phyloP scores from a whole-genome alignment of 2,888 invertebrate genomes.

The Drosophila mayaguana region DNA sequence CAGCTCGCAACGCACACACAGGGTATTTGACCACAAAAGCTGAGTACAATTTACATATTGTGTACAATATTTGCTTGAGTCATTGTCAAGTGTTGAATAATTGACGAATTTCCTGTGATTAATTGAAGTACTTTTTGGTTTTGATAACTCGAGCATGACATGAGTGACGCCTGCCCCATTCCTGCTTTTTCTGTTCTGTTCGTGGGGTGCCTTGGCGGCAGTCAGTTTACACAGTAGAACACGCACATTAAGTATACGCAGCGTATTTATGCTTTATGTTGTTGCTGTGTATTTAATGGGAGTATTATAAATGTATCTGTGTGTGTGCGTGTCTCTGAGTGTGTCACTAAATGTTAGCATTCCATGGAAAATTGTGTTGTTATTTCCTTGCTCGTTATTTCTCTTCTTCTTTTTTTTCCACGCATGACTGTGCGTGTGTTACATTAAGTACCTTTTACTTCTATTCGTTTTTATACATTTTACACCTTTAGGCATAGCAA shows the following conservation, averaged over 20 bases:
- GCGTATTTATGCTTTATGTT: constrained; percentile 26
- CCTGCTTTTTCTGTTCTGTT: neutral
- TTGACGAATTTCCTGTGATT: constrained; percentile 60
- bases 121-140: constrained; percentile 52
- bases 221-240: neutral
- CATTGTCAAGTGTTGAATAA: constrained; percentile 54
- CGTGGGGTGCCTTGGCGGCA: neutral
- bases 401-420: neutral
- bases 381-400: neutral
- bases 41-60: constrained; percentile 38
- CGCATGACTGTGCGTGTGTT: constrained; percentile 34
- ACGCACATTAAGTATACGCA: constrained; percentile 31
- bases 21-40: constrained; percentile 6
- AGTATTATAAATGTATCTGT: constrained; percentile 12
- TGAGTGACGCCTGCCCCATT: neutral
- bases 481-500: constrained; percentile 9
- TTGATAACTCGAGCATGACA: constrained; percentile 44
- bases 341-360: constrained; percentile 16
- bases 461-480: neutral
- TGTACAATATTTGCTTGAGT: constrained; percentile 24
- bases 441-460: constrained; percentile 37
- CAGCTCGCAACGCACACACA: neutral
- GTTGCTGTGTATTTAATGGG: constrained; percentile 18
- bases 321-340: constrained; percentile 2
- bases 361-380: constrained; percentile 22